These are phyloP conservation scores for Dicycla oo DNA, from an alignment of 2,888 invertebrate genomes.

Conservation along the genomic window DNA sequence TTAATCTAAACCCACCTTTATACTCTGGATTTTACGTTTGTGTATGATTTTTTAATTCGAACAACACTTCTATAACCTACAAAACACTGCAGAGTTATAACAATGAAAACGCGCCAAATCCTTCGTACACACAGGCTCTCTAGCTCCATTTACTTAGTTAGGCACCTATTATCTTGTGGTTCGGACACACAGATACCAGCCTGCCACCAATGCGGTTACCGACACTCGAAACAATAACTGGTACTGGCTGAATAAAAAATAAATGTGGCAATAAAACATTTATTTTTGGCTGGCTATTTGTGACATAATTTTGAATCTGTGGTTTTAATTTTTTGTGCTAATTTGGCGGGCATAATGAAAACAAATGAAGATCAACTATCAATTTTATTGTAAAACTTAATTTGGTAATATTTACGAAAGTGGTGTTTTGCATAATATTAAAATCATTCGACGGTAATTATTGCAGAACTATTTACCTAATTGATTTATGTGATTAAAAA, in stretches of 20 bases:
- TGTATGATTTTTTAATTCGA: too few species aligned
- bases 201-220: conserved; percentile 39
- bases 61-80: background rate
- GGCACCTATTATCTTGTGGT: conserved; percentile 75
- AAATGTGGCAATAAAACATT: background rate
- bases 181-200: conserved; percentile 69
- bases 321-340: background rate
- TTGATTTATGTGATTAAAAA: background rate
- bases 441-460: background rate
- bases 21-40: too few species aligned
- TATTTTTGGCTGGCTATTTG: conserved; percentile 31
- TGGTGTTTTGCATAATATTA: background rate
- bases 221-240: conserved; percentile 19
- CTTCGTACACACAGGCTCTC: conserved; percentile 59
- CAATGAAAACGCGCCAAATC: conserved; percentile 71
- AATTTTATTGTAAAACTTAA: background rate
- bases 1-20: too few species aligned
- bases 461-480: background rate
- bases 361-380: background rate
- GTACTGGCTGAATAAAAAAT: conserved; percentile 3
- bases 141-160: conserved; percentile 73
- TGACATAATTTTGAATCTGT: conserved; percentile 17
- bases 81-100: conserved; percentile 2
- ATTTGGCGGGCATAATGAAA: conserved; percentile 22
- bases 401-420: background rate